Conservation (phyloP, 2,888 invertebrate species). For the Fragum sueziense region DNA sequence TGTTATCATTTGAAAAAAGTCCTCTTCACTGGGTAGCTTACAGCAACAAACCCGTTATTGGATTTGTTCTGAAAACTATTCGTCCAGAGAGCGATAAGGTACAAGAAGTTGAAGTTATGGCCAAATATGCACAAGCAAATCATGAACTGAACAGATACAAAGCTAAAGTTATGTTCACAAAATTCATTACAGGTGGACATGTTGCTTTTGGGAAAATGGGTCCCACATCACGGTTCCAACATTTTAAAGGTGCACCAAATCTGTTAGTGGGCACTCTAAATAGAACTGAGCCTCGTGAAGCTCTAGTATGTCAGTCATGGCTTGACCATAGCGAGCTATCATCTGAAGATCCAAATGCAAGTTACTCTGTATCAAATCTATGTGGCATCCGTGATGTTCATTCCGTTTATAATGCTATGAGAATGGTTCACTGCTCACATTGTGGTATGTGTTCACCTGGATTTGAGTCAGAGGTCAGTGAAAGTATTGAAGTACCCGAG, state of each 20-base stretch:
- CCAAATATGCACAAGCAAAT: background rate
- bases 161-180: background rate
- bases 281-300: background rate
- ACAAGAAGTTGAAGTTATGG: background rate
- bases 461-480: background rate
- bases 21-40: background rate
- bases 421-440: background rate
- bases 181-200: background rate
- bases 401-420: background rate
- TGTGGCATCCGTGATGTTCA: background rate
- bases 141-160: background rate
- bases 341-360: background rate
- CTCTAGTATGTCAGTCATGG: constrained; percentile 4
- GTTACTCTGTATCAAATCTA: background rate
- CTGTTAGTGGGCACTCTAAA: background rate
- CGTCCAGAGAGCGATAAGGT: background rate
- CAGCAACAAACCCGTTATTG: background rate
- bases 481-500: background rate
- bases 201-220: background rate
- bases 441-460: constrained; percentile 1
- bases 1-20: background rate
- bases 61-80: background rate
- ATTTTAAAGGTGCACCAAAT: background rate
- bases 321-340: background rate
- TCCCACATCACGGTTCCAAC: background rate